phyloP scores from a whole-genome alignment of 2,113 vertebrate genomes.

The Mionectes macconnelli region DNA sequence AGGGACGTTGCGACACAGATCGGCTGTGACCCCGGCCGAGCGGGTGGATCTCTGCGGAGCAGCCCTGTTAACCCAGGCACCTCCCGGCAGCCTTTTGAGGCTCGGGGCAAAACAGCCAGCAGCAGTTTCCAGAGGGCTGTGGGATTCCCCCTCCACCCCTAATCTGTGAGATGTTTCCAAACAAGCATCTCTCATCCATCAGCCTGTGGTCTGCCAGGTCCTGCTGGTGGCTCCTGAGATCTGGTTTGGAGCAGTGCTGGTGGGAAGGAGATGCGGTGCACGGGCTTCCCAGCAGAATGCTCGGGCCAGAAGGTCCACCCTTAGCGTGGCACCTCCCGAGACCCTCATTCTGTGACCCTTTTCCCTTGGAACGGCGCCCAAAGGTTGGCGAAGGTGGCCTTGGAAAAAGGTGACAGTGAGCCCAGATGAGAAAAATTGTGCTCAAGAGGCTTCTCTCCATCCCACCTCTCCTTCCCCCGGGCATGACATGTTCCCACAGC shows the following conservation, averaged over 20 bases:
- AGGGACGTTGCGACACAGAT: slow-evolving; percentile 1
- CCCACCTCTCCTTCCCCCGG: neutral
- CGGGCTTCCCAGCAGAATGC: fast-evolving
- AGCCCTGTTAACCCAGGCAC: neutral
- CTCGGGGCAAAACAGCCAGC: neutral
- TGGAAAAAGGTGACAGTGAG: neutral
- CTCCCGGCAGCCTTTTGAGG: neutral
- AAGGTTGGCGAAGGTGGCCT: neutral
- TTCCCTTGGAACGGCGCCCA: neutral
- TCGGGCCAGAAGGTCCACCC: neutral
- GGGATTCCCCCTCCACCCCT: no score
- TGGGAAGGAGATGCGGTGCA: neutral
- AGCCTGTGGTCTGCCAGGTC: neutral
- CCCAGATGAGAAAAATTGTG: no score
- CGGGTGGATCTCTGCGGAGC: neutral
- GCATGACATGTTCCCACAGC: neutral
- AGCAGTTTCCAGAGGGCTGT: neutral
- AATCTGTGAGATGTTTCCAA: neutral
- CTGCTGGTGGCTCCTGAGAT: neutral
- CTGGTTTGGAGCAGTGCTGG: neutral
- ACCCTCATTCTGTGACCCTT: neutral
- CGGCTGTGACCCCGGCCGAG: neutral
- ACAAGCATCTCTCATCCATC: neutral
- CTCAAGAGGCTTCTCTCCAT: neutral
- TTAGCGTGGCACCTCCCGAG: neutral